These are phyloP conservation scores for Galbula dea DNA, from an alignment of 2,113 vertebrate species.

Conservation along the genomic window DNA sequence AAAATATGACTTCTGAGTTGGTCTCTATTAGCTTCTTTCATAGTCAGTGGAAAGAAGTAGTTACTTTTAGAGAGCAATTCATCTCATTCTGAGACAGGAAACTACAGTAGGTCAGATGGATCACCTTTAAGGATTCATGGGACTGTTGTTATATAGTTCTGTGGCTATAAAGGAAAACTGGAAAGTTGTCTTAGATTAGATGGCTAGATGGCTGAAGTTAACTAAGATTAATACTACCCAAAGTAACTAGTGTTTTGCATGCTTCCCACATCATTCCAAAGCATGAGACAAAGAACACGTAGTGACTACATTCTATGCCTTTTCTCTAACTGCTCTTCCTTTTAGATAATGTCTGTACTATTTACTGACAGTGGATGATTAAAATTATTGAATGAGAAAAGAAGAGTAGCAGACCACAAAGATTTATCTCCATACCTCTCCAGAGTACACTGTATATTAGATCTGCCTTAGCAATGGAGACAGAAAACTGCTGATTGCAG, in stretches of 20 bases:
- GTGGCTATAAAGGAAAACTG: background rate
- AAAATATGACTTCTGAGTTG: background rate
- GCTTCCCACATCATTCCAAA: background rate
- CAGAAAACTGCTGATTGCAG: slow-evolving; percentile 26
- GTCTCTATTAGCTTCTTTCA: background rate
- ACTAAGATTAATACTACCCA: background rate
- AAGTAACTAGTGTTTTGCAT: background rate
- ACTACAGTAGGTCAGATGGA: background rate
- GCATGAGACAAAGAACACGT: background rate
- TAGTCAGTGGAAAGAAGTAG: background rate
- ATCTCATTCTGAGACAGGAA: background rate
- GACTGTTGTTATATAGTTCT: background rate
- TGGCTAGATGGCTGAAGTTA: background rate
- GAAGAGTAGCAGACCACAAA: background rate
- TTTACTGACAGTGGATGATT: background rate
- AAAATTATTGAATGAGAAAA: slow-evolving; percentile 10
- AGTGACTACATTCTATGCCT: background rate
- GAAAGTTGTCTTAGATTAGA: background rate
- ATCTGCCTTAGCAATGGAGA: background rate
- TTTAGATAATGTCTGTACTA: background rate
- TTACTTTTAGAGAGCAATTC: background rate
- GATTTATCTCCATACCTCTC: background rate
- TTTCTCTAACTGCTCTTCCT: background rate
- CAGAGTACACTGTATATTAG: background rate
- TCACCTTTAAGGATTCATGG: background rate